Evolutionary conservation across 2,888 invertebrate genomes (phyloP), one percentile per base, ranked within the genome.

Genomic region (Caenorhabditis virilis): DNA sequence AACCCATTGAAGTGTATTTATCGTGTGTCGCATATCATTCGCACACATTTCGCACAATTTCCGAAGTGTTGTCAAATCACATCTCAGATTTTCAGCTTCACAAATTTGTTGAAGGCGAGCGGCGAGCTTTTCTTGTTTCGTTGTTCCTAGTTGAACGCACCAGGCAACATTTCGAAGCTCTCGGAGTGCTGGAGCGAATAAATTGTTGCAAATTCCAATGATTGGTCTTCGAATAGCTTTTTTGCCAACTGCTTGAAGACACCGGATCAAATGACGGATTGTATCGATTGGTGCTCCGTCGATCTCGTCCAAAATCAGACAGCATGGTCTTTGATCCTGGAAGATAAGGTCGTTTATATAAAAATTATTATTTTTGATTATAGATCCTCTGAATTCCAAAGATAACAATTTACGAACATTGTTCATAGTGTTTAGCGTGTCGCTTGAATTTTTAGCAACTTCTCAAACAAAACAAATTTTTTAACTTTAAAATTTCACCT

Each of bases 151-250:
- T 65, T 88, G 89, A 6, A 93, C 87, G 6, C 91, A 88, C 60
- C 92, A 88, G 0, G 92, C 89, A 38, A 89, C 88, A 72, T 90
- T 89, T 60, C 92, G 88, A 58, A 95, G 85, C 16, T 90, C 89
- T 57, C 93, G 88, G 63, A 98, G 85, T 0, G 95, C 89, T 0
- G 93, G 90, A 5, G 83, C 84, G 79, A 85, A 86, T 64, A 91
- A 87, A 83, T 97, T 95, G 83, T 98, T 98, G 83, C 97, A 98
- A 69, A 97, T 95, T 82, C 95, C 97, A 72, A 98, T 92, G 30
- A 98, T 89, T 0, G 97, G 97, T 49, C 97, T 58, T 23, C 71
- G 43, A 1, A 90, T 42, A 20, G 56, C 65, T 39, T 65, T 69
- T 35, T 63, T 71, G 2, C 70, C 76, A 13, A 46, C 52, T 9